phyloP scores from a whole-genome alignment of 2,797 vertebrate genomes.

The Acridotheres tristis region DNA sequence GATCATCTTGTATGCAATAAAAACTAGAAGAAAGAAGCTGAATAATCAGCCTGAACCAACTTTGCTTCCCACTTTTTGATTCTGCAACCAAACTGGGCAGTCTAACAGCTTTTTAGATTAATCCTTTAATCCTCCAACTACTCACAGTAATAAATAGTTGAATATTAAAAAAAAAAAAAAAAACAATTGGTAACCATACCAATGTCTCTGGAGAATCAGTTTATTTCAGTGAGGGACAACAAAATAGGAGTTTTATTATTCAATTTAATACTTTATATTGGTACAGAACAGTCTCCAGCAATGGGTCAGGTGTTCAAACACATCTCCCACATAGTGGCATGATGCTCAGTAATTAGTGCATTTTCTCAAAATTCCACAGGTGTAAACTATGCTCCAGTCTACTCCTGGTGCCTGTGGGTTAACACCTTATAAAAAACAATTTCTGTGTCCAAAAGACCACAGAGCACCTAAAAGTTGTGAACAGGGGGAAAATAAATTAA shows the following conservation, averaged over 20 bases:
- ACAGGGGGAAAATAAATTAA: not conserved
- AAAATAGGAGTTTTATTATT: not conserved
- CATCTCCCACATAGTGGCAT: not conserved
- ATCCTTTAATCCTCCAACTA: not conserved
- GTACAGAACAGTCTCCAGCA: not conserved
- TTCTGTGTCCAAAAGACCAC: not conserved
- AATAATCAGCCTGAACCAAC: not conserved
- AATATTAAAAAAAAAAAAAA: not conserved
- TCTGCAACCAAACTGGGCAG: not conserved
- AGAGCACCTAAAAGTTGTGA: not conserved
- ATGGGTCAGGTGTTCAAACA: not conserved
- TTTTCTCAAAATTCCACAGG: not conserved
- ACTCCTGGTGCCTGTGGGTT: not conserved
- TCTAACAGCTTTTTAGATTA: not conserved
- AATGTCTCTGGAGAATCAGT: not conserved
- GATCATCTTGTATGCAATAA: not conserved
- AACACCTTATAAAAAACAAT: not conserved
- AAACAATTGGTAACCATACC: not conserved
- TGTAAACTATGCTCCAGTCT: not conserved
- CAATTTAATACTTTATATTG: not conserved
- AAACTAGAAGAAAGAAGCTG: not conserved
- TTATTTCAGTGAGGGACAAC: not conserved
- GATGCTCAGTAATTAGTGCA: accelerated
- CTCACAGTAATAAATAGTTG: not conserved
- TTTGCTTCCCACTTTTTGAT: not conserved